Base-by-base conservation (phyloP, 2,888 invertebrate species). In the Alloscopus bannaensis region DNA sequence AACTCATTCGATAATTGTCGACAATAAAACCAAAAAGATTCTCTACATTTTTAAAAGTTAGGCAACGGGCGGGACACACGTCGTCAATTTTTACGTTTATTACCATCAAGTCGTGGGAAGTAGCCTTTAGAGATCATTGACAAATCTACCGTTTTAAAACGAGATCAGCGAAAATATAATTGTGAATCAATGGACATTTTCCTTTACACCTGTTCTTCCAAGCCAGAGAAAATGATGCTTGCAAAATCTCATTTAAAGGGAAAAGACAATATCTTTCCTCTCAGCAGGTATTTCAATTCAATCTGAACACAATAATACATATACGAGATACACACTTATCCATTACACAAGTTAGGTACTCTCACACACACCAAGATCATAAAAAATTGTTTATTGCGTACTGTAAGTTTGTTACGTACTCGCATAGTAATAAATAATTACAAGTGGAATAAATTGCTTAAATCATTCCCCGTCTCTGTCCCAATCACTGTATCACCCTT, bases 21-120 rank as follows among this genome's bases (percentile, higher is more conserved):
- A 36, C 36, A 6, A 36, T 36, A 13, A 6, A 36, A 36, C 36
- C 36, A 36, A 6, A 6, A 8, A 36, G 13, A 6, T 13, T 36
- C 36, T 71, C 45, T 26, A 42, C 71, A n/a, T n/a, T n/a, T n/a
- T n/a, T n/a, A n/a, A n/a, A 73, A 57, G 73, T 73, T 73, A 65
- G 76, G 68, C 77, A 70, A 65, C 69, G 64, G 70, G 70, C 55
- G 77, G 45, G 52, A 70, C 77, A 70, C 70, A 70, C 77, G 77
- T 77, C 77, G 70, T 77, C 62, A 62, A 77, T 70, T 77, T 76
- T 76, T 76, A 76, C 60, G 76, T 68, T 76, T 76, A 76, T 76
- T 69, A 40, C 76, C 29, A 45, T 50, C 64, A 64, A 72, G 65
- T 64, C 55, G 45, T n/a, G n/a, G n/a, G n/a, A n/a, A n/a, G n/a